A percentile compares a stretch with the other conserved stretches of the same genome.
These are phyloP conservation scores for Conus ventricosus DNA, from an alignment of 1,140 invertebrate species.

Conservation along the genomic window DNA sequence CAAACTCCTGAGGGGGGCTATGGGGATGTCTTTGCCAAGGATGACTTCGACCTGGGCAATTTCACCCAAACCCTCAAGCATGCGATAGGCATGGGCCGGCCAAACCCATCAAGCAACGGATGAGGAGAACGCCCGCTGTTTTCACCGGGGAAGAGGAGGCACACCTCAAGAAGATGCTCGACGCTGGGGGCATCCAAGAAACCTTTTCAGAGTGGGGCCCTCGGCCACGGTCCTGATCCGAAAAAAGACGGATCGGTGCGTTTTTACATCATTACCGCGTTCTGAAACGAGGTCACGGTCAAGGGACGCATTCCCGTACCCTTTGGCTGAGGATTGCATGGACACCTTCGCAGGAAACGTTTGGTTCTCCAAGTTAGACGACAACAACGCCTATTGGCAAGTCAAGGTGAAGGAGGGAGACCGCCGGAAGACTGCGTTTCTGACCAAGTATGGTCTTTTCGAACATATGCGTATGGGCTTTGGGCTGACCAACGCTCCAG, in stretches of 20 bases:
- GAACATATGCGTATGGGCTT: conserved; percentile 45
- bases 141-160: conserved; percentile 43
- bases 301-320: conserved; percentile 77
- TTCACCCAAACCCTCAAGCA: conserved; percentile 38
- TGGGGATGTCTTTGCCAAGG: conserved; percentile 48
- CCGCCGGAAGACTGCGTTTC: conserved; percentile 52
- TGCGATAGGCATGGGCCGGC: conserved; percentile 44
- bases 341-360: conserved; percentile 24
- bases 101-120: conserved; percentile 31
- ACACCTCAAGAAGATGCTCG: conserved; percentile 40
- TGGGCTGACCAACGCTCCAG: conserved; percentile 45
- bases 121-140: conserved; percentile 32
- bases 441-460: conserved; percentile 46
- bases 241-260: conserved; percentile 75
- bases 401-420: conserved; percentile 37
- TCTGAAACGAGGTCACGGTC: conserved; percentile 72
- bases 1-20: too few relatives aligned
- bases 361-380: conserved; percentile 46
- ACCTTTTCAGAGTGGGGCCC: conserved; percentile 44
- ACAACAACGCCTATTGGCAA: conserved; percentile 38
- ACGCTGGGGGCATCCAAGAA: conserved; percentile 45
- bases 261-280: conserved; percentile 76
- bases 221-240: conserved; percentile 69
- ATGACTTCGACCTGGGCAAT: conserved; percentile 49
- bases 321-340: conserved; percentile 72